These are phyloP conservation scores for Homarus gammarus DNA, from an alignment of 2,888 invertebrate genomes.

Conservation along the genomic window DNA sequence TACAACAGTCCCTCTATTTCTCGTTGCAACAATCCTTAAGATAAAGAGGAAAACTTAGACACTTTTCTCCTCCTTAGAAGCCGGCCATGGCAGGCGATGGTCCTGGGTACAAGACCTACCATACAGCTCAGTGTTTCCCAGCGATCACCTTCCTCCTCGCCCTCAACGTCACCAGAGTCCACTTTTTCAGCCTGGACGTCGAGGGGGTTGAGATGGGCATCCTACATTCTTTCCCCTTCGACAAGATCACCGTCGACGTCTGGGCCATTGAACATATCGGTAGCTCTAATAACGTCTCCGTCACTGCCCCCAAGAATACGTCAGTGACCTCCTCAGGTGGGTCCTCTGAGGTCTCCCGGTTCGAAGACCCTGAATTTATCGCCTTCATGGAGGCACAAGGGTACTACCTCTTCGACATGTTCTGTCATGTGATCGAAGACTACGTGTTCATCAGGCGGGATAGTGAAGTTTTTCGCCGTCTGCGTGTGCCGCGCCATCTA, in stretches of 20 bases:
- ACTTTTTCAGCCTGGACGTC: conserved; percentile 74
- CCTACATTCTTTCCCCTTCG: conserved; percentile 68
- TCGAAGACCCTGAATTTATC: conserved; percentile 61
- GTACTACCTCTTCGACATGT: conserved; percentile 71
- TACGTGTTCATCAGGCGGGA: conserved; percentile 68
- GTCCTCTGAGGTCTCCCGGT: not conserved
- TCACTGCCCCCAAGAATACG: not conserved
- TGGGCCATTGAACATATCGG: conserved; percentile 71
- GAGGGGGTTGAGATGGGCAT: conserved; percentile 65
- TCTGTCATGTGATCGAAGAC: conserved; percentile 62
- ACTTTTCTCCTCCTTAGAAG: not conserved
- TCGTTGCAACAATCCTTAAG: no score
- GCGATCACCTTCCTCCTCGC: conserved; percentile 58
- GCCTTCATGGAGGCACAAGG: conserved; percentile 68
- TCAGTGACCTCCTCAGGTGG: not conserved
- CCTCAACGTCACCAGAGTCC: conserved; percentile 55
- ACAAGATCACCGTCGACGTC: conserved; percentile 63
- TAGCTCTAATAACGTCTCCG: not conserved
- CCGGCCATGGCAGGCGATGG: conserved; percentile 17
- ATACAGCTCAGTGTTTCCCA: conserved; percentile 68
- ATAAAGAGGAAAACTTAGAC: no score
- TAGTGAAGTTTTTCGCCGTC: conserved; percentile 42
- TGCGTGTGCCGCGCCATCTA: conserved; percentile 48
- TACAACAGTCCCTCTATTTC: no score
- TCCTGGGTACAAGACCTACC: conserved; percentile 60